These are phyloP conservation scores for Melanotaenia maccullochi DNA, from an alignment of 2,797 vertebrate species.

Conservation along the genomic window DNA sequence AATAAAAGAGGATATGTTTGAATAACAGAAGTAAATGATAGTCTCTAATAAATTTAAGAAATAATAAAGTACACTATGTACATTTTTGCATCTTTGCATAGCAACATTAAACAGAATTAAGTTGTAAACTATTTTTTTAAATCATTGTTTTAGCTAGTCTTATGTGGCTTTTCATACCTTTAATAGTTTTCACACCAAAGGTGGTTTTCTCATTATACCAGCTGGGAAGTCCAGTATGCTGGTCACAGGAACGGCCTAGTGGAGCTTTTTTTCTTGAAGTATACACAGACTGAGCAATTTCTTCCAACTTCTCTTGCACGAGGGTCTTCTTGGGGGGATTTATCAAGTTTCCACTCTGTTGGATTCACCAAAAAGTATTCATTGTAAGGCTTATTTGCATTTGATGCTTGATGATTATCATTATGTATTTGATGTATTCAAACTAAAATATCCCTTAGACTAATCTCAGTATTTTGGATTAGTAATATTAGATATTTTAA, in stretches of 20 bases:
- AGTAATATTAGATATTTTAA: too few species aligned
- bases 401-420: background rate
- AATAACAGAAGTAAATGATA: background rate
- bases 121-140: background rate
- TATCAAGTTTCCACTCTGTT: conserved; percentile 77
- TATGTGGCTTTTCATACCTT: conserved; percentile 71
- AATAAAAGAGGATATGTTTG: background rate
- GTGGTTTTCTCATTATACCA: conserved; percentile 73
- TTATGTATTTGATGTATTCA: too few species aligned
- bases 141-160: background rate
- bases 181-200: conserved; percentile 80
- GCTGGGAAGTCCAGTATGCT: conserved; percentile 76
- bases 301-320: conserved; percentile 85
- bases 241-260: conserved; percentile 83
- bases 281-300: conserved; percentile 83
- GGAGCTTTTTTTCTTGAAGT: conserved; percentile 74
- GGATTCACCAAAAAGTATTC: conserved; percentile 2
- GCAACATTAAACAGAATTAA: background rate
- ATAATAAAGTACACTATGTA: background rate
- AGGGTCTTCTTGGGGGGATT: conserved; percentile 81
- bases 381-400: background rate
- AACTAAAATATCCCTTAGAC: background rate
- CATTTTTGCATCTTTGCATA: background rate
- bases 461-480: background rate
- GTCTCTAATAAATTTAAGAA: too few species aligned